phyloP scores from a whole-genome alignment of 1,140 invertebrate genomes.

The Thaumetopoea pityocampa region DNA sequence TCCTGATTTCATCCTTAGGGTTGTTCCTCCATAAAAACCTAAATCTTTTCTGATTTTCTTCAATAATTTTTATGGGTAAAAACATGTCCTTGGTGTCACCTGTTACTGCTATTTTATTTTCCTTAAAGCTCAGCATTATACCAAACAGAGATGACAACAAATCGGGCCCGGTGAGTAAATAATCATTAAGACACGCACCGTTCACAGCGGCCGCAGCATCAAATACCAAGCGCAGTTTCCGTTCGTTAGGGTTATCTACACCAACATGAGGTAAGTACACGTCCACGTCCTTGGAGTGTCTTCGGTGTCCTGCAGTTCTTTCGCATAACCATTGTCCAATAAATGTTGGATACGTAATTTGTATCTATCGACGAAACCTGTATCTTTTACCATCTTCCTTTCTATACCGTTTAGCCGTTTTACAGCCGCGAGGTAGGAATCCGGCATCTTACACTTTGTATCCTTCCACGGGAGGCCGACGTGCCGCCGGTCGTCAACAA shows the following conservation, averaged over 20 bases:
- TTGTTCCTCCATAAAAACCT: constrained; percentile 11
- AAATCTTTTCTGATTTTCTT: constrained; percentile 5
- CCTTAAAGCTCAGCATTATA: constrained; percentile 16
- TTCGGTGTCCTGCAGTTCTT: constrained; percentile 6
- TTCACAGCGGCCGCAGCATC: constrained; percentile 18
- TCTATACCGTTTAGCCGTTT: constrained; percentile 7
- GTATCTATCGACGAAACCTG: constrained; percentile 10
- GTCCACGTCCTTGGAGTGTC: too few species aligned
- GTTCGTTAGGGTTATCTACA: constrained; percentile 18
- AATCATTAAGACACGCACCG: constrained; percentile 22
- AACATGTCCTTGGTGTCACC: constrained; percentile 24
- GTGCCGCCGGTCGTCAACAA: constrained; percentile 18
- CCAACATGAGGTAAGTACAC: constrained; percentile 29
- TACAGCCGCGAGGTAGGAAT: constrained; percentile 12
- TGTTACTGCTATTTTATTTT: constrained; percentile 16
- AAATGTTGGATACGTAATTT: constrained; percentile 7
- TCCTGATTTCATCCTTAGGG: neutral
- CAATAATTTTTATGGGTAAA: constrained; percentile 15
- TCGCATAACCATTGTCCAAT: constrained; percentile 19
- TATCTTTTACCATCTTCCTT: constrained; percentile 11
- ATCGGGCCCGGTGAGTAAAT: constrained; percentile 19
- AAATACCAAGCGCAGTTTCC: constrained; percentile 21
- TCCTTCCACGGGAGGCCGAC: constrained; percentile 23
- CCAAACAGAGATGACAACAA: constrained; percentile 19
- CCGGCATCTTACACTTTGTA: constrained; percentile 12